Conservation (phyloP, 1,140 invertebrate genomes). For the Leguminivora glycinivorella region DNA sequence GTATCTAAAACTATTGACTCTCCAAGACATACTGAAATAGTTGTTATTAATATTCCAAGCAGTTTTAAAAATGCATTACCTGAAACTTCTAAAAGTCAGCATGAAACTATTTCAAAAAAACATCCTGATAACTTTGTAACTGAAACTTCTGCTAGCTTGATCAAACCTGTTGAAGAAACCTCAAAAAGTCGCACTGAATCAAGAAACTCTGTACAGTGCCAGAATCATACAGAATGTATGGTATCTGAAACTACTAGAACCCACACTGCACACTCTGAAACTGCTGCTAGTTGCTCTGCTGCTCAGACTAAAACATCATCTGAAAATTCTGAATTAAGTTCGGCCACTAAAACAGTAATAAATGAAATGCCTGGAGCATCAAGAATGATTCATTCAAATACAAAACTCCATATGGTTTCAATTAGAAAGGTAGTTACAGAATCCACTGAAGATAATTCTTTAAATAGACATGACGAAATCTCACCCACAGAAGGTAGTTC, state of each 20-base stretch:
- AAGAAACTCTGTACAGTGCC: too few species aligned
- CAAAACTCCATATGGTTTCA: not conserved
- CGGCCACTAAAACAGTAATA: not conserved
- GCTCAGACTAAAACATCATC: not conserved
- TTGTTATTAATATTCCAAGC: too few species aligned
- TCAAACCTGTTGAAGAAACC: not conserved
- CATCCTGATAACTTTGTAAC: not conserved
- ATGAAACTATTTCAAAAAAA: not conserved
- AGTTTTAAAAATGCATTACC: not conserved
- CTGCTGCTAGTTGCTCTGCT: not conserved
- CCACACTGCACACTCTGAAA: not conserved
- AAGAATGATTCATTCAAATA: not conserved
- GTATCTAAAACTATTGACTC: too few species aligned
- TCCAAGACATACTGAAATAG: not conserved
- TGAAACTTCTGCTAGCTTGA: not conserved
- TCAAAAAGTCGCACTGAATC: not conserved
- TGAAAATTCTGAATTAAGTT: not conserved
- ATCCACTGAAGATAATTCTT: not conserved
- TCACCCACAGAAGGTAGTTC: not conserved
- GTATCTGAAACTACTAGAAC: not conserved
- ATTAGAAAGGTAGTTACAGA: not conserved
- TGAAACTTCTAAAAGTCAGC: not conserved
- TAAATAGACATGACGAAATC: not conserved
- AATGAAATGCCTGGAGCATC: not conserved
- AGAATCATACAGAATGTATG: not conserved